phyloP scores from a whole-genome alignment of 2,113 vertebrate genomes.

The Setophaga coronata region DNA sequence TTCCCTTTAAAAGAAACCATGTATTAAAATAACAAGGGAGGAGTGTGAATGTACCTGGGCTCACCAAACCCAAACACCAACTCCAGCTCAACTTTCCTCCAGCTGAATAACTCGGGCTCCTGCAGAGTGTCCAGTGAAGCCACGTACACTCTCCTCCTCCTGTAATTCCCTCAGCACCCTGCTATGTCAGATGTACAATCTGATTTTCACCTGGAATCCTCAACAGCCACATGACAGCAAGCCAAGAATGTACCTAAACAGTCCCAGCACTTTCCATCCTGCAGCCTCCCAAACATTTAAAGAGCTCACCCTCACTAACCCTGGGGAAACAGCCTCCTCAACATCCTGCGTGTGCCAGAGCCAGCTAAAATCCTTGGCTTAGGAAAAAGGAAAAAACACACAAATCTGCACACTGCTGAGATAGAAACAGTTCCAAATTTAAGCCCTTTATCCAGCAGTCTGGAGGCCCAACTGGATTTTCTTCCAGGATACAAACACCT shows the following conservation, averaged over 20 bases:
- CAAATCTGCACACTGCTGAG: neutral
- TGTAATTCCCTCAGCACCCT: neutral
- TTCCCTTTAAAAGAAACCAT: conserved; percentile 27
- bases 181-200: neutral
- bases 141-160: neutral
- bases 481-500: neutral
- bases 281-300: neutral
- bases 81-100: neutral
- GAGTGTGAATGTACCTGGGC: neutral
- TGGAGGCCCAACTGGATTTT: neutral
- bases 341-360: accelerated
- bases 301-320: neutral
- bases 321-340: neutral
- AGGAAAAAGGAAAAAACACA: neutral
- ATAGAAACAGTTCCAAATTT: neutral
- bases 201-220: neutral
- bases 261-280: neutral
- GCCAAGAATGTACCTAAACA: neutral
- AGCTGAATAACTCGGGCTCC: neutral
- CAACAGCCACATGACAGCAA: accelerated
- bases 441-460: neutral
- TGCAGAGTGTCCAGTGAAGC: neutral
- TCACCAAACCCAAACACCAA: neutral
- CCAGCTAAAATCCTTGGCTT: neutral
- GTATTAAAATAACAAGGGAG: conserved; percentile 1